Evolutionary conservation across 2,888 invertebrate genomes (phyloP).

Genomic region (Epinotia bilunana): DNA sequence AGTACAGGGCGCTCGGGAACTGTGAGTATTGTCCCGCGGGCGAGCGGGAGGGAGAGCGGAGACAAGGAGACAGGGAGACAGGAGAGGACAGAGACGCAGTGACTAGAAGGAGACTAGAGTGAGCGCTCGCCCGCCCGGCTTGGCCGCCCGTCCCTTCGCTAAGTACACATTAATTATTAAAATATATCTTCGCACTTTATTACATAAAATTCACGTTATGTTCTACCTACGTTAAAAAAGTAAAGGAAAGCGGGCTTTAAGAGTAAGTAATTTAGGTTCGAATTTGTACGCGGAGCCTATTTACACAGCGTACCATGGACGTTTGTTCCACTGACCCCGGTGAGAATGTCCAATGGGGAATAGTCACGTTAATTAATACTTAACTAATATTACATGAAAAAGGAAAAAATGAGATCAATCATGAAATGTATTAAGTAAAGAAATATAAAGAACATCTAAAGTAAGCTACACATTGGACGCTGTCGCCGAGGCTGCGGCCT

Average conservation of each 20-base stretch:
- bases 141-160: slow-evolving; percentile 80
- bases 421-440: slow-evolving; percentile 53
- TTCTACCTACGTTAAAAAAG: slow-evolving; percentile 83
- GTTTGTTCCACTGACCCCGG: slow-evolving; percentile 74
- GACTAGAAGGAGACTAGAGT: slow-evolving; percentile 53
- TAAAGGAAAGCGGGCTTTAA: slow-evolving; percentile 79
- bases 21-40: slow-evolving; percentile 78
- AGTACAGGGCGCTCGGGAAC: slow-evolving; percentile 75
- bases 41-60: slow-evolving; percentile 58
- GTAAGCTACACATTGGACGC: slow-evolving; percentile 55
- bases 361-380: slow-evolving; percentile 51
- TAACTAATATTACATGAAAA: slow-evolving; percentile 57
- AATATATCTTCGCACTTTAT: slow-evolving; percentile 84
- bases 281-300: slow-evolving; percentile 83
- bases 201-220: slow-evolving; percentile 85
- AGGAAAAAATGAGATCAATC: slow-evolving; percentile 70
- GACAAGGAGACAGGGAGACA: slow-evolving; percentile 46
- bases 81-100: slow-evolving; percentile 47
- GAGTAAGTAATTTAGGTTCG: slow-evolving; percentile 79
- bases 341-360: slow-evolving; percentile 60
- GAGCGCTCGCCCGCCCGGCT: slow-evolving; percentile 80
- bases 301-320: slow-evolving; percentile 84
- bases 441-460: slow-evolving; percentile 49
- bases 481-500: slow-evolving; percentile 69
- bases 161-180: slow-evolving; percentile 84